phyloP scores from a whole-genome alignment of 2,113 vertebrate genomes.

The Cheirogaleus medius region DNA sequence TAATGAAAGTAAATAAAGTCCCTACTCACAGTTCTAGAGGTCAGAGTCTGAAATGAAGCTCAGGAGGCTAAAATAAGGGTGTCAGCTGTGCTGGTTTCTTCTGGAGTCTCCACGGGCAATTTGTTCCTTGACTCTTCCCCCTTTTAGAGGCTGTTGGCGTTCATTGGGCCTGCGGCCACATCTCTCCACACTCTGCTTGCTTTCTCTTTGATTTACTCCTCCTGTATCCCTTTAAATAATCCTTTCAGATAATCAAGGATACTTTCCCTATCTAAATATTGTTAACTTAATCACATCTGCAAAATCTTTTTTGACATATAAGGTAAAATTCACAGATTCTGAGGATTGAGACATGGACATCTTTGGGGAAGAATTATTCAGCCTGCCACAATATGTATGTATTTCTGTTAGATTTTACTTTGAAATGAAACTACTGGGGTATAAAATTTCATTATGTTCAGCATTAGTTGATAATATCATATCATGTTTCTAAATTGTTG shows the following conservation, averaged over 20 bases:
- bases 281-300: not conserved
- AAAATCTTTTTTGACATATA: not conserved
- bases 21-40: not conserved
- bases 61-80: not conserved
- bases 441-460: not conserved
- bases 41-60: not conserved
- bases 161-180: not conserved
- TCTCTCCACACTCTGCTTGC: not conserved
- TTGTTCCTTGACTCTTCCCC: not conserved
- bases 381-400: not conserved
- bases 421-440: not conserved
- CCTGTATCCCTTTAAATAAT: not conserved
- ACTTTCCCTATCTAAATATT: not conserved
- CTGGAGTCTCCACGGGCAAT: not conserved
- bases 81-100: not conserved
- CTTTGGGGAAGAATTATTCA: not conserved
- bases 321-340: not conserved
- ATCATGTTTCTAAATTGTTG: not conserved
- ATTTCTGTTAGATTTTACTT: not conserved
- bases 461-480: not conserved
- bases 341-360: not conserved
- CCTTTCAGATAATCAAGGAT: not conserved
- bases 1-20: not conserved
- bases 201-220: not conserved
- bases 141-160: not conserved